Evolutionary conservation across 2,113 vertebrate species (phyloP).

Genomic region (Prietella phreatophila): DNA sequence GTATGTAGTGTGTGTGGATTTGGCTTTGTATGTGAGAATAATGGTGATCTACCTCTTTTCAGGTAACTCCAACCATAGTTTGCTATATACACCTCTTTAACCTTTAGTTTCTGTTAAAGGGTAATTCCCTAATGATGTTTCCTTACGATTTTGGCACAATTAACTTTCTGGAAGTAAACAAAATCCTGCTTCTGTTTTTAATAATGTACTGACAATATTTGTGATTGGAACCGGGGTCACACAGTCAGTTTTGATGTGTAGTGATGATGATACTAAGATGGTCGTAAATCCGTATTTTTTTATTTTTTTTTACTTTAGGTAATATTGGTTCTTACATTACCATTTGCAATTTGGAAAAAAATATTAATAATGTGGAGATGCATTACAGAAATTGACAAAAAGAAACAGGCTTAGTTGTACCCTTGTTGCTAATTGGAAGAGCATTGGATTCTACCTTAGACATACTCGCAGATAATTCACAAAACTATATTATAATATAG

Average conservation of each 20-base stretch:
- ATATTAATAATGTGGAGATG: neutral
- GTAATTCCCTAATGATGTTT: neutral
- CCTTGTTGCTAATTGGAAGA: neutral
- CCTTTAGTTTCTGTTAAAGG: neutral
- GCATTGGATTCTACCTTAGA: neutral
- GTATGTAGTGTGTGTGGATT: neutral
- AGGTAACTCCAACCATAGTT: neutral
- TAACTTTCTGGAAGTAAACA: neutral
- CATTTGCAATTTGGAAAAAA: neutral
- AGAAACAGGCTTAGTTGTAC: neutral
- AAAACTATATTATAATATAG: too few species aligned
- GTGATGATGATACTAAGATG: neutral
- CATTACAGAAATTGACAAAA: neutral
- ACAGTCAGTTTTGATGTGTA: neutral
- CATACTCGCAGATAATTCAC: neutral
- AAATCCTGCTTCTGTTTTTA: neutral
- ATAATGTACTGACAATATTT: neutral
- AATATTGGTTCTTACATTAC: neutral
- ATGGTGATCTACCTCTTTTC: neutral
- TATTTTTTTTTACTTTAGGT: neutral
- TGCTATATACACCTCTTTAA: neutral
- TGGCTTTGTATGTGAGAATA: neutral
- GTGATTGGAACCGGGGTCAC: neutral
- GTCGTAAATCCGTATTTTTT: neutral
- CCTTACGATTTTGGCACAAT: neutral